These are phyloP conservation scores for Isotomurus palustris DNA, from an alignment of 2,888 invertebrate genomes.

Conservation along the genomic window DNA sequence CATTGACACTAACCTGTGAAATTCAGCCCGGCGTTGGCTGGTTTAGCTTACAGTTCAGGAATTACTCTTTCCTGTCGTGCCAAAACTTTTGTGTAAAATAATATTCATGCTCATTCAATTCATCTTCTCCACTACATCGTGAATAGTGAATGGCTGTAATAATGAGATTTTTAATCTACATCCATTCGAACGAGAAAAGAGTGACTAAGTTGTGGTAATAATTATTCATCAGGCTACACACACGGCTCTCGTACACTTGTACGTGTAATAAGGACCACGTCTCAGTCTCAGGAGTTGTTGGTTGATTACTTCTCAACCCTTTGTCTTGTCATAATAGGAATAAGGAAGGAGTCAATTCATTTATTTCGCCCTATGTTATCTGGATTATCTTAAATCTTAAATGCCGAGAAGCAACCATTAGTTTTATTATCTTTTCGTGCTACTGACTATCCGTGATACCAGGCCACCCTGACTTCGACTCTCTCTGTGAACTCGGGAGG, in stretches of 20 bases:
- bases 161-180: constrained; percentile 15
- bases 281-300: too few relatives aligned
- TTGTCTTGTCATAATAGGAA: constrained; percentile 7
- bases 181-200: constrained; percentile 19
- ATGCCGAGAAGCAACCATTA: constrained; percentile 28
- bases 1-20: constrained; percentile 46
- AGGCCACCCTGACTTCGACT: constrained; percentile 35
- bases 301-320: constrained; percentile 7
- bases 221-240: constrained; percentile 11
- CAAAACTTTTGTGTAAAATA: constrained; percentile 4
- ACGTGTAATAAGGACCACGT: too few relatives aligned
- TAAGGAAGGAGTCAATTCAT: constrained; percentile 9
- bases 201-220: constrained; percentile 2
- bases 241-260: too few relatives aligned
- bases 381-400: constrained; percentile 14
- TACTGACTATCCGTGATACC: constrained; percentile 35
- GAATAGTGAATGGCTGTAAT: neutral
- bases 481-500: neutral
- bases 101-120: constrained; percentile 11
- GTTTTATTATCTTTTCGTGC: constrained; percentile 39
- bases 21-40: too few relatives aligned
- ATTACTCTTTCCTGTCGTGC: neutral
- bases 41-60: too few relatives aligned
- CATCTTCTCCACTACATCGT: constrained; percentile 7
- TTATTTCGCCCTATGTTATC: constrained; percentile 6